Evolutionary conservation across 2,797 vertebrate species (phyloP).

Genomic region (Pantherophis vulpinus): DNA sequence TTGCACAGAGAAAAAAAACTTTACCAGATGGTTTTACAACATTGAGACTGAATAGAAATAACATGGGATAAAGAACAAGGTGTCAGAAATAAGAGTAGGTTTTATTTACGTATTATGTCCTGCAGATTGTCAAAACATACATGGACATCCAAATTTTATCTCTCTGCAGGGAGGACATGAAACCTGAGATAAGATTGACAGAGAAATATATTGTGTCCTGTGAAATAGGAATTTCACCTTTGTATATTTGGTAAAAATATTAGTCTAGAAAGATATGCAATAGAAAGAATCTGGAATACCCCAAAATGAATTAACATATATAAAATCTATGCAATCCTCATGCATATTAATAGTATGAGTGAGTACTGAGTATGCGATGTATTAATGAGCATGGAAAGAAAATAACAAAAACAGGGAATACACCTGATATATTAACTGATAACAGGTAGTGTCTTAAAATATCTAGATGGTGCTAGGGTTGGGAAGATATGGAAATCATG

Average conservation of each 20-base stretch:
- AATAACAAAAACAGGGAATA: not conserved
- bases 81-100: constrained; percentile 5
- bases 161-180: not conserved
- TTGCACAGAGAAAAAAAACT: not conserved
- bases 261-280: not conserved
- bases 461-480: not conserved
- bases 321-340: not conserved
- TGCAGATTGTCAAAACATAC: not conserved
- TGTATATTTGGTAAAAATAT: not conserved
- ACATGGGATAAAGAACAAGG: not conserved
- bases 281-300: not conserved
- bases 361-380: not conserved
- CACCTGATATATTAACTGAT: not conserved
- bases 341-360: not conserved
- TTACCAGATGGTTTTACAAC: not conserved
- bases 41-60: not conserved
- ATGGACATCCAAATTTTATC: not conserved
- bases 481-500: not conserved
- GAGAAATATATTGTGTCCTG: not conserved
- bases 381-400: not conserved
- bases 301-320: not conserved
- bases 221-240: not conserved
- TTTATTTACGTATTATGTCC: not conserved
- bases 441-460: not conserved
- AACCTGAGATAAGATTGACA: not conserved